Evolutionary conservation across 2,888 invertebrate genomes (phyloP), one percentile per base, ranked within the genome.

Genomic region (Polymixis flavicincta): DNA sequence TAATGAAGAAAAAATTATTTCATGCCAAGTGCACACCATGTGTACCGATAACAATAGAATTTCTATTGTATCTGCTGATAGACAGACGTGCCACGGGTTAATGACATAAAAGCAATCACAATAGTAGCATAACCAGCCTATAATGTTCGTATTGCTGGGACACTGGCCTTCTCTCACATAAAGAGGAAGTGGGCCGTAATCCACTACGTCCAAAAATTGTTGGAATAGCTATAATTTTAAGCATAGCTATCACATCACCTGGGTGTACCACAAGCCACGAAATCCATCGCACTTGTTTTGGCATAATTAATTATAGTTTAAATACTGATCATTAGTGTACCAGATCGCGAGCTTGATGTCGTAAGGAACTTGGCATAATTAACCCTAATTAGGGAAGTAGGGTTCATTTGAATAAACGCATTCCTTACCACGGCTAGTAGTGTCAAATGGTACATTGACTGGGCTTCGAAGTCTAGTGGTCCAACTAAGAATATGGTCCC

Each of bases 391-490:
- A 87, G 83, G 74, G 78, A 79, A 78, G 85, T 81, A 79, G 71
- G 81, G 76, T 71, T 73, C 74, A 81, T 88, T 83, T 82, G 73
- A 85, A 84, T 85, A 86, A 81, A 85, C 70, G 19, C 45, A 68
- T 83, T 85, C 28, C 98, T 97, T 97, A 99, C 99, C 97, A 98
- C 98, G 28, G 99, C 98, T 84, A 98, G 97, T 88, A 99, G 97
- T n/a, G 98, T 98, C 84, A 99, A 96, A 88, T 98, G 98, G 94
- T 98, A 98, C 97, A 99, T 98, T 70, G 98, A 98, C 93, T 98
- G 98, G 70, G 97, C 98, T 92, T 99, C 99, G 91, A 98, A 99
- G 94, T 99, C 99, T 89, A 99, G 95, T 83, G 98, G 97, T 70
- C 98, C 98, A 73, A 98, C 97, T 61, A 98, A 95, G 88, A 98